Conservation (phyloP, 2,113 vertebrate genomes). For the Hystrix cristata region DNA sequence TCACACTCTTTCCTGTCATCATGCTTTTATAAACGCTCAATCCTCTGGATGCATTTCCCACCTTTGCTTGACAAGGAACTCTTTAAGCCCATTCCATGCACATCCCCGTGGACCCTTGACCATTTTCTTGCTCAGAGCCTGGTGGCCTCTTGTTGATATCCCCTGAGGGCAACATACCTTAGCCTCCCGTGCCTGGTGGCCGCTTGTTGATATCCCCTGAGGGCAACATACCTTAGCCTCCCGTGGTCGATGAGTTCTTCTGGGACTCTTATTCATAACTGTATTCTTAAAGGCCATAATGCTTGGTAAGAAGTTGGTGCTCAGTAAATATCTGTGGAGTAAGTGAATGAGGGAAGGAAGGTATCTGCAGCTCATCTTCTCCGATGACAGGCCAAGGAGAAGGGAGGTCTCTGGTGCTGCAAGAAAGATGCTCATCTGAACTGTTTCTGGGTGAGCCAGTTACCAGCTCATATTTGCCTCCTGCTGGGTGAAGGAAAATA, state of each 20-base stretch:
- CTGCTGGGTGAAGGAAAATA: conserved; percentile 14
- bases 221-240: neutral
- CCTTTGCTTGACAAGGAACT: neutral
- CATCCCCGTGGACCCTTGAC: neutral
- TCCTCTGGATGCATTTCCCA: neutral
- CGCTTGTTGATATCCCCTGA: neutral
- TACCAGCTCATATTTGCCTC: neutral
- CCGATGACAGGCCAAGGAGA: neutral
- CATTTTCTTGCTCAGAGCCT: neutral
- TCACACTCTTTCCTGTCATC: neutral
- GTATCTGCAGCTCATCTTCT: neutral
- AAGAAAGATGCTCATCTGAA: neutral
- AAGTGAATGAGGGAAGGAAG: neutral
- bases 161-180: neutral
- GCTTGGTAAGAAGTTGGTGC: neutral
- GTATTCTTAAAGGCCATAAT: neutral
- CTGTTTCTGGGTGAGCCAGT: neutral
- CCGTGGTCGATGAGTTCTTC: neutral
- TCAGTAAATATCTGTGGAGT: neutral
- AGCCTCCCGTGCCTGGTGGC: no score
- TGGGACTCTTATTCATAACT: neutral
- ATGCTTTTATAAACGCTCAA: neutral
- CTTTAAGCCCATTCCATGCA: neutral
- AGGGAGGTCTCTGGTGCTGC: neutral
- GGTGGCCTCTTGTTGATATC: neutral